Evolutionary conservation across 2,888 invertebrate genomes (phyloP), one percentile per base, ranked within the genome.

Genomic region (Polyommatus iphigenia): DNA sequence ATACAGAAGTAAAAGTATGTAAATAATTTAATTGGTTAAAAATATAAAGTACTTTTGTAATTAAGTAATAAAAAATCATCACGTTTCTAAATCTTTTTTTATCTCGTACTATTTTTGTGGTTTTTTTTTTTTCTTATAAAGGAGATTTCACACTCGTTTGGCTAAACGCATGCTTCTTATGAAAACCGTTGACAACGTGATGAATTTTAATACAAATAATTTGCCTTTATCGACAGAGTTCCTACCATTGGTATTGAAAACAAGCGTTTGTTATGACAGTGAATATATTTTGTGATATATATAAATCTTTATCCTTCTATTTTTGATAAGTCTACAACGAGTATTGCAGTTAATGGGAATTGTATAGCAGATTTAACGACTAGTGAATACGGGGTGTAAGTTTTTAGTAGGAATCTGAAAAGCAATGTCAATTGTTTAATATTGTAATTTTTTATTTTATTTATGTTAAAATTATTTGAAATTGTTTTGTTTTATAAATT

Each of bases 241-340:
- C 76, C 76, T 81, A 71, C 78, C 76, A 77, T 59, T 81, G 92
- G 90, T 89, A 90, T 91, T 91, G 91, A 90, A 92, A 92, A 91
- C 90, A 89, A 84, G 86, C 88, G 86, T 88, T 80, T 79, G 87
- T 89, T 88, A 87, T 88, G 89, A 90, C 91, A 91, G 91, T 92
- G 90, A 92, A 93, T 93, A 92, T 93, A 94, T 94, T 94, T 94
- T 94, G 92, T 93, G 93, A 93, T 93, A 92, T 92, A 90, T 91
- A 91, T 87, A 91, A 80, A 80, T 89, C 91, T 87, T 93, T 91
- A 92, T 88, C 92, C 91, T 92, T 92, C 92, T 94, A 94, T 94
- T 94, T 94, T 94, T 94, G 94, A 94, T 94, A 94, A 90, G 92
- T 91, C 91, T 91, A 90, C 89, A 85, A 90, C 85, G 82, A 89